Conservation (phyloP, 2,113 vertebrate species). For the Merops nubicus region DNA sequence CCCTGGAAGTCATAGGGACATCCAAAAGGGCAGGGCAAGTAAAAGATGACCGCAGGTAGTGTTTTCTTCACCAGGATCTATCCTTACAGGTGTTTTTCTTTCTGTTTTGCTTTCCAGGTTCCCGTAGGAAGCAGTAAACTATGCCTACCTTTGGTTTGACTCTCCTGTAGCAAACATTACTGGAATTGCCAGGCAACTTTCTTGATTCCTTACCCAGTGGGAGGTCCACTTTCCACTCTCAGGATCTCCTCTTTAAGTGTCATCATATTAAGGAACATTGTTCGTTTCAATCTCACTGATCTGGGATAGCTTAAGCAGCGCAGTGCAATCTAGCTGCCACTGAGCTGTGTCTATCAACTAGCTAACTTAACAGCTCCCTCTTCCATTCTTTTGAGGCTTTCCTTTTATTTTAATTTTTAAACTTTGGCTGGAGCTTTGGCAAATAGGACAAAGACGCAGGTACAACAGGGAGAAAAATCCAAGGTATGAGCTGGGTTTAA, state of each 20-base stretch:
- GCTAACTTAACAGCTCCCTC: not conserved
- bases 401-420: conserved; percentile 1
- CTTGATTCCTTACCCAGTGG: not conserved
- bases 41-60: not conserved
- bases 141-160: conserved; percentile 60
- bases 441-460: not conserved
- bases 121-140: conserved; percentile 76
- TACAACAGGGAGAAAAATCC: not conserved
- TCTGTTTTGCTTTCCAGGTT: conserved; percentile 68
- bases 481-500: not conserved
- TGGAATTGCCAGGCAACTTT: conserved; percentile 60
- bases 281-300: conserved; percentile 7
- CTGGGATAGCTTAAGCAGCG: conserved; percentile 51
- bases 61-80: not conserved
- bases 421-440: conserved; percentile 10
- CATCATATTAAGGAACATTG: conserved; percentile 23
- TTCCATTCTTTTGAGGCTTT: not conserved
- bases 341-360: conserved; percentile 5
- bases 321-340: conserved; percentile 56
- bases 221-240: not conserved
- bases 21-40: not conserved
- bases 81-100: not conserved
- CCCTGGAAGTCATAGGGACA: not conserved
- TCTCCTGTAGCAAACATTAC: conserved; percentile 71
- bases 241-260: conserved; percentile 39